phyloP scores from a whole-genome alignment of 2,888 invertebrate species.

The Nephrocerus scutellatus region DNA sequence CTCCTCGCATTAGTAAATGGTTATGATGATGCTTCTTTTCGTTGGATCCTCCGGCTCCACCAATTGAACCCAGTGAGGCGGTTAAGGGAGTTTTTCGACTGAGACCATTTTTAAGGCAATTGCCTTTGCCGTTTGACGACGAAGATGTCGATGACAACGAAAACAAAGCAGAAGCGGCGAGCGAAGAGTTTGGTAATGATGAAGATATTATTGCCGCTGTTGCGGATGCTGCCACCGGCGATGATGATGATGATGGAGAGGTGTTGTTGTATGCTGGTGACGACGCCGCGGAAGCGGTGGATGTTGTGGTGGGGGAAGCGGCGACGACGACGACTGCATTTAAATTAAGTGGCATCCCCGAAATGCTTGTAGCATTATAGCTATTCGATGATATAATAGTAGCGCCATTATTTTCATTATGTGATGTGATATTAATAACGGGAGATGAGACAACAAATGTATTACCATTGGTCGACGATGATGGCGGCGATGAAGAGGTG shows the following conservation, averaged over 20 bases:
- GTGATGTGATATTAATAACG: slow-evolving; percentile 20
- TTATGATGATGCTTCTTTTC: slow-evolving; percentile 14
- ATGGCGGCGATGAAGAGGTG: slow-evolving; percentile 16
- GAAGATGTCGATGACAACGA: slow-evolving; percentile 17
- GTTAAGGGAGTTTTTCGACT: slow-evolving; percentile 19
- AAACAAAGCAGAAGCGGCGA: too few species aligned
- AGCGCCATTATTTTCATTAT: slow-evolving; percentile 17
- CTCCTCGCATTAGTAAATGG: too few species aligned
- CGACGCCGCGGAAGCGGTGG: slow-evolving; percentile 17
- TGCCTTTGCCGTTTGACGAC: slow-evolving; percentile 15
- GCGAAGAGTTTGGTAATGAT: too few species aligned
- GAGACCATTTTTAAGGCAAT: slow-evolving; percentile 17
- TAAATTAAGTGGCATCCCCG: slow-evolving; percentile 32
- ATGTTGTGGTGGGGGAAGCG: slow-evolving; percentile 16
- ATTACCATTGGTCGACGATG: slow-evolving; percentile 22
- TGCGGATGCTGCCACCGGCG: too few species aligned
- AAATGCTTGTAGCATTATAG: slow-evolving; percentile 29
- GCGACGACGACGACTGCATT: slow-evolving; percentile 19
- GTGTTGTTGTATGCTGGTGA: too few species aligned
- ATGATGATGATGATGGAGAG: too few species aligned
- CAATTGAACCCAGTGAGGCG: too few species aligned
- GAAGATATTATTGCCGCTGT: too few species aligned
- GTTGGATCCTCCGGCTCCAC: slow-evolving; percentile 17
- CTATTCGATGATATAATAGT: slow-evolving; percentile 19
- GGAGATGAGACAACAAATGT: slow-evolving; percentile 21